Evolutionary conservation across 2,797 vertebrate species (phyloP), one percentile per base, ranked within the genome.

Genomic region (Myotis vivesi): DNA sequence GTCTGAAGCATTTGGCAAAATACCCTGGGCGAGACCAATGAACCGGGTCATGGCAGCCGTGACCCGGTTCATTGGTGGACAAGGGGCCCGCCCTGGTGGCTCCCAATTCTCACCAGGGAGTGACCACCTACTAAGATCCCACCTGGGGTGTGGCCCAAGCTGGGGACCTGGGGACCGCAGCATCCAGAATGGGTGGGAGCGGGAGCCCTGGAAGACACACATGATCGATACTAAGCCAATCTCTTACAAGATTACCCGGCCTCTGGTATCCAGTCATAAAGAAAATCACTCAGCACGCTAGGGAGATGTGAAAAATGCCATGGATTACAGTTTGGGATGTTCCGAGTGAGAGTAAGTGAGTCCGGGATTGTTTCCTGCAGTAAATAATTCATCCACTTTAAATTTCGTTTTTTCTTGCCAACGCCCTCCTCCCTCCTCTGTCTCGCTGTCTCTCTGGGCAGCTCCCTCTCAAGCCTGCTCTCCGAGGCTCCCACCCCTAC

Each of bases 181-280:
- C 36, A 1, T 20, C 75, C 7, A 41, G 77, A 4, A 28, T 19
- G 77, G 59, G 75, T 23, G 59, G 90, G 79, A 81, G 86, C 57
- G 71, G 82, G 95, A 97, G 97, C 95, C 91, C 69, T 69, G 94
- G 95, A 96, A 97, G 95, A 93, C 80, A 68, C 92, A 73, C 92
- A 46, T 97, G 97, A 96, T 98, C 98, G 91, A 98, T 98, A 97
- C 97, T 98, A 98, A 98, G 97, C 97, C 96, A 97, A 97, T 98
- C 97, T 98, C 93, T 97, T 95, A 97, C 79, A 97, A 96, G 97
- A 97, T 97, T 97, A 94, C 91, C 97, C 6, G 95, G 98, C 94
- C 94, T 97, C 97, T 75, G 95, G 94, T 94, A 97, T 96, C 96
- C 95, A 96, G 89, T 97, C 62, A 7, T 96, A 96, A 97, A 97